Evolutionary conservation across 2,797 vertebrate genomes (phyloP).

Genomic region (Syngnathus acus): DNA sequence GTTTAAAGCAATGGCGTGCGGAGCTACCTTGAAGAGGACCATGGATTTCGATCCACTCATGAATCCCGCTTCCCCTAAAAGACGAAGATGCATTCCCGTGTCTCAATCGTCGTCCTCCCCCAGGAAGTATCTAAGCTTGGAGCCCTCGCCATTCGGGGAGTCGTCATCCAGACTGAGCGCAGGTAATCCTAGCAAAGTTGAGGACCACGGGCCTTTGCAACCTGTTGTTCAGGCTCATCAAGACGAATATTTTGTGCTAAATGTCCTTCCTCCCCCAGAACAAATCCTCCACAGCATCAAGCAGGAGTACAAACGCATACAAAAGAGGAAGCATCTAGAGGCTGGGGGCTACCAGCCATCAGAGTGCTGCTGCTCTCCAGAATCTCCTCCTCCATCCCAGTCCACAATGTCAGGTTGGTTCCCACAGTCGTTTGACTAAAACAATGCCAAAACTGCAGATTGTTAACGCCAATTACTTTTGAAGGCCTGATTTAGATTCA

Average conservation of each 20-base stretch:
- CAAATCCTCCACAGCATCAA: slow-evolving; percentile 99
- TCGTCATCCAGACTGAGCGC: slow-evolving; percentile 87
- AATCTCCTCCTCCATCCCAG: slow-evolving; percentile 73
- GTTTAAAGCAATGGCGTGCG: slow-evolving; percentile 84
- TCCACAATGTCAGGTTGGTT: slow-evolving; percentile 80
- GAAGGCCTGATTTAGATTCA: too few species aligned
- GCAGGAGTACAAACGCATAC: slow-evolving; percentile 98
- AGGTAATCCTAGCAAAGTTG: slow-evolving; percentile 63
- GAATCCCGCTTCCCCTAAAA: slow-evolving; percentile 86
- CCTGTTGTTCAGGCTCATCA: slow-evolving; percentile 16
- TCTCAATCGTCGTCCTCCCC: slow-evolving; percentile 80
- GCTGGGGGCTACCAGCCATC: slow-evolving; percentile 81
- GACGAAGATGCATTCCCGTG: slow-evolving; percentile 86
- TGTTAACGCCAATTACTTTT: too few species aligned
- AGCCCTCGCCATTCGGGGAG: slow-evolving; percentile 91
- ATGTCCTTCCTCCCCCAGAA: slow-evolving; percentile 64
- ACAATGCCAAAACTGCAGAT: too few species aligned
- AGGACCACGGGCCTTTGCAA: slow-evolving; percentile 14
- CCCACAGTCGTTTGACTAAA: background rate
- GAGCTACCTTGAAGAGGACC: slow-evolving; percentile 95
- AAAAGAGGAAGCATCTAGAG: slow-evolving; percentile 96
- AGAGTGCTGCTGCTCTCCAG: slow-evolving; percentile 86
- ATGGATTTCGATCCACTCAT: slow-evolving; percentile 95
- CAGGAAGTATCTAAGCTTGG: slow-evolving; percentile 92
- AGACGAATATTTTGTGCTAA: background rate